A percentile compares a stretch with the other conserved stretches of the same genome.
phyloP scores from a whole-genome alignment of 2,888 invertebrate genomes.

The Slavum lentiscoides region DNA sequence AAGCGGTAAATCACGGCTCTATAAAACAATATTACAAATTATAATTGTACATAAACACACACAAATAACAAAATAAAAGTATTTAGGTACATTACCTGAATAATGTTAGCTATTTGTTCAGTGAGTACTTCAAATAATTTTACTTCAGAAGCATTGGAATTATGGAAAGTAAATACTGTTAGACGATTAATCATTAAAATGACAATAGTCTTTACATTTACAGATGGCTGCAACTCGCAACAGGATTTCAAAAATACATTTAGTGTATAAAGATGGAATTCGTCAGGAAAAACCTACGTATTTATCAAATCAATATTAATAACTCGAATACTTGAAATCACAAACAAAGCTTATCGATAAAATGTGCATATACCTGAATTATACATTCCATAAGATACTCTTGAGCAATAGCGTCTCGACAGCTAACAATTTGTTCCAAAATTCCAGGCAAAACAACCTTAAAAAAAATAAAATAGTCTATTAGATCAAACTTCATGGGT shows the following conservation, averaged over 20 bases:
- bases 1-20: slow-evolving; percentile 91
- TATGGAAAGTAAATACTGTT: slow-evolving; percentile 80
- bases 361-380: slow-evolving; percentile 74
- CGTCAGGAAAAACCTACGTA: slow-evolving; percentile 89
- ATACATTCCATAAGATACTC: slow-evolving; percentile 99
- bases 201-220: slow-evolving; percentile 97
- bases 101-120: slow-evolving; percentile 93
- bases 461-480: slow-evolving; percentile 42
- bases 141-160: slow-evolving; percentile 74
- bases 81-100: slow-evolving; percentile 68
- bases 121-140: slow-evolving; percentile 98
- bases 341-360: neutral
- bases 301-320: slow-evolving; percentile 45
- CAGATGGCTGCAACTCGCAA: slow-evolving; percentile 91
- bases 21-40: slow-evolving; percentile 57
- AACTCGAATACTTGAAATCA: neutral
- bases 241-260: slow-evolving; percentile 95
- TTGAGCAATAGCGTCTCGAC: slow-evolving; percentile 96
- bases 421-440: slow-evolving; percentile 96
- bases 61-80: neutral
- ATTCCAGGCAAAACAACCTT: slow-evolving; percentile 90
- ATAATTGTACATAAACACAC: neutral
- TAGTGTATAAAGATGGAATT: slow-evolving; percentile 94
- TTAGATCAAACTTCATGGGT: neutral
- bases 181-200: slow-evolving; percentile 92